A percentile compares a stretch with the other conserved stretches of the same genome.
phyloP scores from a whole-genome alignment of 2,888 invertebrate species.

The Acrobasis suavella region DNA sequence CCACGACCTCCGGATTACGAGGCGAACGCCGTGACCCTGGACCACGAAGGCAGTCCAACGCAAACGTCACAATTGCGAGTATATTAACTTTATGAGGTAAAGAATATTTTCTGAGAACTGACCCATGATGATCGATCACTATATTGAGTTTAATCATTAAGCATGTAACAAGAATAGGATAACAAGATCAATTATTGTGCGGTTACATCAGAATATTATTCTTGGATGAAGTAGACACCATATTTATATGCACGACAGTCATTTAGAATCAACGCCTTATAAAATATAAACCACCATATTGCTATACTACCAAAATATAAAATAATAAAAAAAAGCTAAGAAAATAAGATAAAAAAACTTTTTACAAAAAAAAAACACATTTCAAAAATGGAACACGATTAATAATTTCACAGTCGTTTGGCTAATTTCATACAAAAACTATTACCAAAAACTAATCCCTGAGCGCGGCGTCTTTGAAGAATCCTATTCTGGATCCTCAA shows the following conservation, averaged over 20 bases:
- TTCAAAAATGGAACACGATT: slow-evolving; percentile 12
- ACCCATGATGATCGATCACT: neutral
- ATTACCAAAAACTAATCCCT: slow-evolving; percentile 27
- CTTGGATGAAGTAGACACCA: neutral
- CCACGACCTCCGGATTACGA: no score
- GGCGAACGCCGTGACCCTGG: no score
- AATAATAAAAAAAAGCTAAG: neutral
- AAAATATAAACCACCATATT: no score
- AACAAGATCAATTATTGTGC: neutral
- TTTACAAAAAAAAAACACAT: neutral
- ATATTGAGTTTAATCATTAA: neutral
- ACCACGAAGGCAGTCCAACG: no score
- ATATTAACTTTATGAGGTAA: no score
- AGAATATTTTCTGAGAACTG: neutral
- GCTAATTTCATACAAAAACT: slow-evolving; percentile 26
- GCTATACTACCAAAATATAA: neutral
- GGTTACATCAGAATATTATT: slow-evolving; percentile 6
- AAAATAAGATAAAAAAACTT: neutral
- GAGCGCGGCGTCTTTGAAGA: slow-evolving; percentile 44
- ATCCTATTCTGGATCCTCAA: slow-evolving; percentile 44
- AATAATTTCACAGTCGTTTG: slow-evolving; percentile 17
- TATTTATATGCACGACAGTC: no score
- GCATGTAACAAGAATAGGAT: neutral
- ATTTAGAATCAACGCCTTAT: no score
- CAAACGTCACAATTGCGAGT: no score